These are phyloP conservation scores for Gopherus evgoodei DNA, from an alignment of 2,113 vertebrate species.

Conservation along the genomic window DNA sequence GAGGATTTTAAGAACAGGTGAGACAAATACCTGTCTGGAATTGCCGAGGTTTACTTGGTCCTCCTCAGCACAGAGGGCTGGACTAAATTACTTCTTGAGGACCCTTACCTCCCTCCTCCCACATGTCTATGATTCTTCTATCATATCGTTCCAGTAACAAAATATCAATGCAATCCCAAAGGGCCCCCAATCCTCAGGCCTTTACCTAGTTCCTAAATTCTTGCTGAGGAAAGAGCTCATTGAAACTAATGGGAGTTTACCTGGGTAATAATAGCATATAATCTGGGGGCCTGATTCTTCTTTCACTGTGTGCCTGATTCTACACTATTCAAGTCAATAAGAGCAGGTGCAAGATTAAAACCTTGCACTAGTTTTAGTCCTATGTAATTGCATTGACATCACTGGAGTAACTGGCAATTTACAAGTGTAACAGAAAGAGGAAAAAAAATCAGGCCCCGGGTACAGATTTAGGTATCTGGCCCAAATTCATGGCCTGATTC, in stretches of 20 bases:
- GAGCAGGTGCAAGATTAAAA: not conserved
- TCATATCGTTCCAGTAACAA: not conserved
- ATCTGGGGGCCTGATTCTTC: not conserved
- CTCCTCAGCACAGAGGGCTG: not conserved
- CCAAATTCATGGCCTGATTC: not conserved
- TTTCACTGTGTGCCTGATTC: not conserved
- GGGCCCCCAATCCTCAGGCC: not conserved
- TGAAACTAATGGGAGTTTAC: not conserved
- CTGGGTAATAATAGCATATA: not conserved
- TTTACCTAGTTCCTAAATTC: not conserved
- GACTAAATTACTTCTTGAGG: not conserved
- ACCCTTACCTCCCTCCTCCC: not conserved
- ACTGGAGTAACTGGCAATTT: not conserved
- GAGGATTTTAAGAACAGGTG: not conserved
- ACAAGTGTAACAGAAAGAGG: not conserved
- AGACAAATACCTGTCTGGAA: not conserved
- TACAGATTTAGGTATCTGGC: not conserved
- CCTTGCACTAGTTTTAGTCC: not conserved
- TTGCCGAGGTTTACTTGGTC: not conserved
- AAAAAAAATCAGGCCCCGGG: not conserved
- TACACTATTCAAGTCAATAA: not conserved
- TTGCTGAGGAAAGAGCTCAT: not conserved
- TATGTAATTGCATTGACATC: not conserved
- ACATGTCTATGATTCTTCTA: not conserved
- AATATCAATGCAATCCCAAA: not conserved